Evolutionary conservation across 2,888 invertebrate species (phyloP).

Genomic region (Acholoe squamosa): DNA sequence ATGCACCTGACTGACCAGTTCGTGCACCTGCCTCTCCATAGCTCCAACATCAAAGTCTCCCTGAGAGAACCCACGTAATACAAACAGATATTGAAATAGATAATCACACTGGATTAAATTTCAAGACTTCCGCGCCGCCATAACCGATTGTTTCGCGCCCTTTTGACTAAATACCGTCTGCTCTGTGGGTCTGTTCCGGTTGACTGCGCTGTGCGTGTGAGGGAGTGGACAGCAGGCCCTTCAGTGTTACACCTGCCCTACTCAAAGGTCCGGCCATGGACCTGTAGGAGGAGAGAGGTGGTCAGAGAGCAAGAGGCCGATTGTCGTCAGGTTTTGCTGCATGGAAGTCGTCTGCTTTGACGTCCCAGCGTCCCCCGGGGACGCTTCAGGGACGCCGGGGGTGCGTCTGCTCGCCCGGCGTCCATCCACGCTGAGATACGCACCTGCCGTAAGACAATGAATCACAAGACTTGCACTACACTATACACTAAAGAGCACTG

Average conservation of each 20-base stretch:
- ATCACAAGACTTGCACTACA: not conserved
- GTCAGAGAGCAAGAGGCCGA: not conserved
- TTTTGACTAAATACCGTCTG: constrained; percentile 13
- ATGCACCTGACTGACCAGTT: not conserved
- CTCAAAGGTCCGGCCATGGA: not conserved
- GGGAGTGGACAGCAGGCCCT: not conserved
- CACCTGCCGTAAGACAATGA: too few relatives aligned
- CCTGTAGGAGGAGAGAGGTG: not conserved
- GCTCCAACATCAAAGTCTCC: not conserved
- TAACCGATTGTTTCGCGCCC: constrained; percentile 4
- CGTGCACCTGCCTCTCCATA: constrained; percentile 8
- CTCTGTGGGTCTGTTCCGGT: not conserved
- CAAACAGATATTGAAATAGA: not conserved
- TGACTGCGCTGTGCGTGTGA: not conserved
- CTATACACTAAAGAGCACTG: not conserved
- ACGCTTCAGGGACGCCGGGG: not conserved
- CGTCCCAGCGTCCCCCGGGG: not conserved
- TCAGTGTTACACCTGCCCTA: not conserved
- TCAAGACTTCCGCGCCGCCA: constrained; percentile 12
- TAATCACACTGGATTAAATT: constrained; percentile 14
- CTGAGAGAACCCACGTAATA: constrained; percentile 11
- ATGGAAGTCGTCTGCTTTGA: not conserved
- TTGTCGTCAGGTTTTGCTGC: not conserved
- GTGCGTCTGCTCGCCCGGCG: not conserved
- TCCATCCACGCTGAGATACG: not conserved